phyloP scores from a whole-genome alignment of 2,888 invertebrate species.

The Physocephala rufipes region DNA sequence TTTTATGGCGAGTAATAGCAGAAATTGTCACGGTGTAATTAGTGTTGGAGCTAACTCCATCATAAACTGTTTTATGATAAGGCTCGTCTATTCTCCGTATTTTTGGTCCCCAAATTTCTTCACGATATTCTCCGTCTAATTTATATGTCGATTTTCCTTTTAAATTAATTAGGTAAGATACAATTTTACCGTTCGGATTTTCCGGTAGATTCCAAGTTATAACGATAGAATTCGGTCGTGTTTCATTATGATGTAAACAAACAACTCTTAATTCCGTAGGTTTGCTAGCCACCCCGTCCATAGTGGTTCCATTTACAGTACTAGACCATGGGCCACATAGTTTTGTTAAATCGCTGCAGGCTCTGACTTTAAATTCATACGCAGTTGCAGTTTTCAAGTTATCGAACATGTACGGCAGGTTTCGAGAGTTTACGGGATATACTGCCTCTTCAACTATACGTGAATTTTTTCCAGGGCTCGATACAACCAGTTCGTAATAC shows the following conservation, averaged over 20 bases:
- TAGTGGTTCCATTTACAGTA: slow-evolving; percentile 80
- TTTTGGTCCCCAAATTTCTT: slow-evolving; percentile 71
- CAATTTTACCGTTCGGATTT: slow-evolving; percentile 81
- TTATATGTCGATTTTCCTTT: slow-evolving; percentile 70
- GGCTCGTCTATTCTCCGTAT: slow-evolving; percentile 69
- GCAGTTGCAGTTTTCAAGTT: slow-evolving; percentile 81
- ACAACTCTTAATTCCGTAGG: slow-evolving; percentile 74
- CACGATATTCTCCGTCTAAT: slow-evolving; percentile 67
- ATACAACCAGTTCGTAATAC: slow-evolving; percentile 77
- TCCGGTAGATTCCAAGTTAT: slow-evolving; percentile 79
- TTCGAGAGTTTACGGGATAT: slow-evolving; percentile 73
- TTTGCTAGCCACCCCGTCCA: slow-evolving; percentile 82
- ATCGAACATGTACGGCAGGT: slow-evolving; percentile 79
- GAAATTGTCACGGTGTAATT: slow-evolving; percentile 82
- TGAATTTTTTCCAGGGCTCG: slow-evolving; percentile 68
- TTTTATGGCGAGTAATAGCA: slow-evolving; percentile 79
- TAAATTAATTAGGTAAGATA: slow-evolving; percentile 76
- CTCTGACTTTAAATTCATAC: slow-evolving; percentile 81
- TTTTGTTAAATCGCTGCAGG: slow-evolving; percentile 81
- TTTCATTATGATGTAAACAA: slow-evolving; percentile 72
- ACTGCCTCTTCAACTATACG: slow-evolving; percentile 70
- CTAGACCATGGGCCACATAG: slow-evolving; percentile 82
- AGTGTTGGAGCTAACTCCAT: slow-evolving; percentile 82
- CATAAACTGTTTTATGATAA: slow-evolving; percentile 68
- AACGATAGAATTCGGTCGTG: slow-evolving; percentile 70